Conservation (phyloP, 2,797 vertebrate species). For the Pterois miles region DNA sequence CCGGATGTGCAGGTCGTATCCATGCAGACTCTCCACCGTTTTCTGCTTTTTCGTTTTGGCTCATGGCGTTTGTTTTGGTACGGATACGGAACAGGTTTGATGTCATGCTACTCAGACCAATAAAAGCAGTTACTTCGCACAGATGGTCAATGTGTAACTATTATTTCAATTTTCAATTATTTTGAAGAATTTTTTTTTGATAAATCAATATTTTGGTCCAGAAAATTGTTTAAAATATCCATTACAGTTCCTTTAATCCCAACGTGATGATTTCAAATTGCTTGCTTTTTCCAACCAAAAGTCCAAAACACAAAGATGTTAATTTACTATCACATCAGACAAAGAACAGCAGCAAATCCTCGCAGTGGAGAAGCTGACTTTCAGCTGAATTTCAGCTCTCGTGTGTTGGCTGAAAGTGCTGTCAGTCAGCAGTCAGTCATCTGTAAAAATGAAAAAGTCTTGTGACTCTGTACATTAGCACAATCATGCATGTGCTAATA, state of each 20-base stretch:
- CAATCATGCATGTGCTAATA: not conserved
- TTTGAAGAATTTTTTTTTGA: not conserved
- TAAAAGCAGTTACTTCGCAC: no score
- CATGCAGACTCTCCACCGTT: no score
- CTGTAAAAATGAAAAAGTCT: not conserved
- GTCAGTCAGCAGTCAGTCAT: not conserved
- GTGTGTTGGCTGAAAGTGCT: not conserved
- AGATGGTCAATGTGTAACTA: no score
- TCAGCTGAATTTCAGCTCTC: not conserved
- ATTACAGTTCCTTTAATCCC: not conserved
- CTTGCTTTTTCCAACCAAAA: not conserved
- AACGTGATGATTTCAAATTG: not conserved
- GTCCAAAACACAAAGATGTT: not conserved
- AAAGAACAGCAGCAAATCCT: not conserved
- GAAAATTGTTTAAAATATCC: no score
- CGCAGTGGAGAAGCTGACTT: not conserved
- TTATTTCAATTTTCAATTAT: not conserved
- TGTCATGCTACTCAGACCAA: no score
- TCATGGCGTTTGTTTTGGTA: no score
- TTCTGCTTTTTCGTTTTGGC: no score
- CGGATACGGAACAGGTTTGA: no score
- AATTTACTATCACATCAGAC: not conserved
- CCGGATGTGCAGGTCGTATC: no score
- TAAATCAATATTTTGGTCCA: not conserved
- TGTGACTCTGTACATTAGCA: not conserved